phyloP scores from a whole-genome alignment of 2,888 invertebrate genomes.

The Macrosiphum euphorbiae region DNA sequence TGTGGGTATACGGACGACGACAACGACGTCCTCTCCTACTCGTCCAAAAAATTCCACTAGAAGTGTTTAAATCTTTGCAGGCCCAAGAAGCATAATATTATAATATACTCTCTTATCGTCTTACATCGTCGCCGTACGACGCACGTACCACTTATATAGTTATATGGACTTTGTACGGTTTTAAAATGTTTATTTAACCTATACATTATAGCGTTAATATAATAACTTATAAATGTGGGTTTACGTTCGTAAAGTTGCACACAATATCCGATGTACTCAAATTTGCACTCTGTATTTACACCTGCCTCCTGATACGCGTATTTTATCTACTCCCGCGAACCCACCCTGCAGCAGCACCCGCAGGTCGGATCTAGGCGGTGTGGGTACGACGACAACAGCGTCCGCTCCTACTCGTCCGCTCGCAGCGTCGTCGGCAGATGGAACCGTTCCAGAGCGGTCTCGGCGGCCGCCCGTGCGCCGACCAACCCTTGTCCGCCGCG shows the following conservation, averaged over 20 bases:
- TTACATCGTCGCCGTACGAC: not conserved
- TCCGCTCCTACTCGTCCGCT: not conserved
- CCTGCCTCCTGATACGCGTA: not conserved
- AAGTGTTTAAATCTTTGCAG: not conserved
- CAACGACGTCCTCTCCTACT: no score
- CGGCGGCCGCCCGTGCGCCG: not conserved
- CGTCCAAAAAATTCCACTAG: not conserved
- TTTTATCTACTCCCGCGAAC: not conserved
- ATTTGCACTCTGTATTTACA: no score
- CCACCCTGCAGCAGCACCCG: not conserved
- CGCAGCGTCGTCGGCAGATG: constrained; percentile 11
- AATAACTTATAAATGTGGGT: no score
- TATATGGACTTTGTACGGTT: no score
- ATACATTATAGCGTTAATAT: no score
- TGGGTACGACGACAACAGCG: not conserved
- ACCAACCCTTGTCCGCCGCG: constrained; percentile 45
- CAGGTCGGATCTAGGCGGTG: not conserved
- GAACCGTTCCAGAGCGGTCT: constrained; percentile 51
- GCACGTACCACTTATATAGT: not conserved
- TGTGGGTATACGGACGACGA: no score
- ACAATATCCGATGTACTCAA: no score
- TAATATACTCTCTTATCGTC: not conserved
- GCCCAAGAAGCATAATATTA: not conserved
- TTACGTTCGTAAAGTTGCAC: no score
- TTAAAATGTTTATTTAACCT: not conserved